These are phyloP conservation scores for Neopipo cinnamomea DNA, from an alignment of 2,113 vertebrate species.

Conservation along the genomic window DNA sequence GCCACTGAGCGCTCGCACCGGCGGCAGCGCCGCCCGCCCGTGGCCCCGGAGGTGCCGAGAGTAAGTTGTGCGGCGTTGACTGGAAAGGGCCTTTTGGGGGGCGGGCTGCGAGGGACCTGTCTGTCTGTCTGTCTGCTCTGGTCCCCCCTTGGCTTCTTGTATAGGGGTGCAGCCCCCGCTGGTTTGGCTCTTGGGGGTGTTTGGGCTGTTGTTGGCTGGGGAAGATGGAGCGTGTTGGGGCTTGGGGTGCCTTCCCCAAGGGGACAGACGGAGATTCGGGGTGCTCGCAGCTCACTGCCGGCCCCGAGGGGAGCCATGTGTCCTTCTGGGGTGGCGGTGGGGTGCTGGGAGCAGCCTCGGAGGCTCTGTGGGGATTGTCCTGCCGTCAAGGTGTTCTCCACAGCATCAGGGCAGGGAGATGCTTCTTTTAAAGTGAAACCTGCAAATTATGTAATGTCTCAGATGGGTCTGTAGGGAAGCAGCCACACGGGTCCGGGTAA, in stretches of 20 bases:
- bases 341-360: not conserved
- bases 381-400: not conserved
- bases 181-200: not conserved
- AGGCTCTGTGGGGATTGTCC: not conserved
- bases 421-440: not conserved
- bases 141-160: not conserved
- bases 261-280: not conserved
- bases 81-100: not conserved
- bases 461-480: not conserved
- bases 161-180: not conserved
- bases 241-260: not conserved
- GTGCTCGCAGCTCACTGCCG: not conserved
- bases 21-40: not conserved
- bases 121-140: not conserved
- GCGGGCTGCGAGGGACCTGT: not conserved
- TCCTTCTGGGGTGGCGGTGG: not conserved
- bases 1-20: not conserved
- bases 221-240: not conserved
- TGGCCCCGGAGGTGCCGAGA: not conserved
- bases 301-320: not conserved
- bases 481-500: rapidly evolving
- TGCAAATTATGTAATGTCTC: not conserved
- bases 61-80: not conserved
- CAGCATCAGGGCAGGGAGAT: not conserved
- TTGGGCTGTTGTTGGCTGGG: not conserved